Conservation (phyloP, 2,797 vertebrate species). For the Enteromius argenteus region DNA sequence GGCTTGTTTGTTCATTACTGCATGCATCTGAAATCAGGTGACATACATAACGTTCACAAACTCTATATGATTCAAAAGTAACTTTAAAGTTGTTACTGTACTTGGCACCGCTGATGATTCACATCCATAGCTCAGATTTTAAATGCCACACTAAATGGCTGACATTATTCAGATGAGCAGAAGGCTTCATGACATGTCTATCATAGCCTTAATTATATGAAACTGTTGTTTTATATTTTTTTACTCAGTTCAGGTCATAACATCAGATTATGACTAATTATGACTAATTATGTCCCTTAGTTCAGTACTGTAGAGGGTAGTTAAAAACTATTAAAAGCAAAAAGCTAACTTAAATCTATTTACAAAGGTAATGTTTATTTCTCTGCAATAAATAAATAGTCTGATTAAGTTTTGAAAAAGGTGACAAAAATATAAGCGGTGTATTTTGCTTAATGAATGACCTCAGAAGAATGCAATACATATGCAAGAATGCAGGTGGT, state of each 20-base stretch:
- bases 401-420: slow-evolving; percentile 59
- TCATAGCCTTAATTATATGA: neutral
- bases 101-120: neutral
- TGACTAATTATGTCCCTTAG: neutral
- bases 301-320: neutral
- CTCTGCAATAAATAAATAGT: neutral
- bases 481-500: slow-evolving; percentile 61
- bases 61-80: neutral
- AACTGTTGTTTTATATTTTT: slow-evolving; percentile 11
- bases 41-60: neutral
- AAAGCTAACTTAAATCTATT: neutral
- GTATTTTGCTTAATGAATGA: slow-evolving; percentile 67
- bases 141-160: slow-evolving; percentile 16
- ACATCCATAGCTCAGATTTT: neutral
- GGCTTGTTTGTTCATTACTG: neutral
- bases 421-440: slow-evolving; percentile 60
- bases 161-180: slow-evolving; percentile 11
- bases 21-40: neutral
- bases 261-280: neutral
- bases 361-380: neutral
- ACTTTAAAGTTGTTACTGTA: neutral
- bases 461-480: slow-evolving; percentile 71
- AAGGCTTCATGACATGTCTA: neutral
- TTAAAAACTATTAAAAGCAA: neutral
- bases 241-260: neutral